phyloP scores from a whole-genome alignment of 2,888 invertebrate species.

The Cerastis rubricosa region DNA sequence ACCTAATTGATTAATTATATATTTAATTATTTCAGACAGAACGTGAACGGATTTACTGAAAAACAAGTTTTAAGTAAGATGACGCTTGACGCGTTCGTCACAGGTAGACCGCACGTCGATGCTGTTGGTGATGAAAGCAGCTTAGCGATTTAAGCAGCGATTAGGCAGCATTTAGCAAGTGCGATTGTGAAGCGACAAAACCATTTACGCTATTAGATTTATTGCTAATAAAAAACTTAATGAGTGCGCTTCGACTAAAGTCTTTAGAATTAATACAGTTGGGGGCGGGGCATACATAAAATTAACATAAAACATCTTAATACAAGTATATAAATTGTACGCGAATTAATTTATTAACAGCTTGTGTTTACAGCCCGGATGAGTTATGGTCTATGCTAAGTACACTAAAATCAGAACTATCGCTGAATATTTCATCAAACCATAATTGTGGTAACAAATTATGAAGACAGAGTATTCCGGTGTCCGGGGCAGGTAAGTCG shows the following conservation, averaged over 20 bases:
- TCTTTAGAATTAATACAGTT: conserved; percentile 77
- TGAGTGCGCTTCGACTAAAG: conserved; percentile 76
- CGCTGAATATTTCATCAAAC: conserved; percentile 24
- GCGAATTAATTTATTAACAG: conserved; percentile 81
- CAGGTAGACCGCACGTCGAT: conserved; percentile 42
- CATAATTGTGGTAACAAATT: conserved; percentile 56
- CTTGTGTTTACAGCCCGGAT: conserved; percentile 76
- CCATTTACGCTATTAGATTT: conserved; percentile 82
- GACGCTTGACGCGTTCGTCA: conserved; percentile 36
- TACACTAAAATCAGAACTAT: conserved; percentile 55
- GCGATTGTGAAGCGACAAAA: conserved; percentile 74
- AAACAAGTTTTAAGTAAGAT: background rate
- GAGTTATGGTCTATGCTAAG: conserved; percentile 72
- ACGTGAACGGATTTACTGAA: conserved; percentile 15
- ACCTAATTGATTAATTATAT: background rate
- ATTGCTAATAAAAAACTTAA: conserved; percentile 84
- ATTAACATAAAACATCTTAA: conserved; percentile 86
- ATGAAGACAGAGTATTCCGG: conserved; percentile 60
- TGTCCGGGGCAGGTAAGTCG: conserved; percentile 58
- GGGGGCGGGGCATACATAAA: conserved; percentile 84
- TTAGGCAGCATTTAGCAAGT: conserved; percentile 70
- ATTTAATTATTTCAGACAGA: background rate
- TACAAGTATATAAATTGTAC: conserved; percentile 82
- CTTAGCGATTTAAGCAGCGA: conserved; percentile 72
- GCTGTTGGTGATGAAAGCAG: conserved; percentile 49